These are phyloP conservation scores for Caenorhabditis sinica DNA, from an alignment of 2,888 invertebrate genomes.

Conservation along the genomic window DNA sequence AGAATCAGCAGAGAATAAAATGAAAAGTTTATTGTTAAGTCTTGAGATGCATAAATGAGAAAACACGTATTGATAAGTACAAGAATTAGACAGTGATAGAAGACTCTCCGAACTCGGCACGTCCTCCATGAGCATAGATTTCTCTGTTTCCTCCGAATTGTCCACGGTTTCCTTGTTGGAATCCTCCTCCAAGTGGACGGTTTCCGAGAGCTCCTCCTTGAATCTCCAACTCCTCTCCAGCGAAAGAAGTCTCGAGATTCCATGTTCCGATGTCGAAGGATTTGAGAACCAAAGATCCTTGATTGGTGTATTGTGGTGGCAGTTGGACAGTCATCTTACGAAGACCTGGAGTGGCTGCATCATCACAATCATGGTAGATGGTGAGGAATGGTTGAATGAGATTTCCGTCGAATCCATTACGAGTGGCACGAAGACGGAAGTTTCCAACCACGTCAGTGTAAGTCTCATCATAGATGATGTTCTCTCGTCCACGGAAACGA, in stretches of 20 bases:
- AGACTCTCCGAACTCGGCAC: conserved; percentile 45
- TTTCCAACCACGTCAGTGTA: conserved; percentile 59
- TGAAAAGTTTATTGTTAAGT: neutral
- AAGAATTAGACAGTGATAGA: conserved; percentile 48
- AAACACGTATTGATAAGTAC: neutral
- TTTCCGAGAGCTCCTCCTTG: conserved; percentile 46
- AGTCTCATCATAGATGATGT: conserved; percentile 59
- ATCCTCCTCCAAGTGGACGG: conserved; percentile 47
- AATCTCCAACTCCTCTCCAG: conserved; percentile 64
- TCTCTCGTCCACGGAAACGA: conserved; percentile 57
- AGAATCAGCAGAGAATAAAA: no score
- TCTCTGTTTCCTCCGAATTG: conserved; percentile 54
- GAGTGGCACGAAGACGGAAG: conserved; percentile 58
- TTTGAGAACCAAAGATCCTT: conserved; percentile 54
- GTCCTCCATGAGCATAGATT: conserved; percentile 48
- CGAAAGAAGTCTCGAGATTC: conserved; percentile 65
- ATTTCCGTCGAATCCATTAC: conserved; percentile 44
- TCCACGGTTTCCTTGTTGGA: conserved; percentile 49
- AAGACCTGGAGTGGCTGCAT: conserved; percentile 59
- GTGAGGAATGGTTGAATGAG: conserved; percentile 62
- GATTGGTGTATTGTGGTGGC: conserved; percentile 64
- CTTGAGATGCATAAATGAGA: conserved; percentile 16
- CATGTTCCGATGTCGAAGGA: conserved; percentile 66
- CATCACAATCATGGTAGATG: conserved; percentile 66
- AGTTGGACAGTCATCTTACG: conserved; percentile 68